Conservation (phyloP, 2,888 invertebrate species). For the Hoplodrina ambigua region DNA sequence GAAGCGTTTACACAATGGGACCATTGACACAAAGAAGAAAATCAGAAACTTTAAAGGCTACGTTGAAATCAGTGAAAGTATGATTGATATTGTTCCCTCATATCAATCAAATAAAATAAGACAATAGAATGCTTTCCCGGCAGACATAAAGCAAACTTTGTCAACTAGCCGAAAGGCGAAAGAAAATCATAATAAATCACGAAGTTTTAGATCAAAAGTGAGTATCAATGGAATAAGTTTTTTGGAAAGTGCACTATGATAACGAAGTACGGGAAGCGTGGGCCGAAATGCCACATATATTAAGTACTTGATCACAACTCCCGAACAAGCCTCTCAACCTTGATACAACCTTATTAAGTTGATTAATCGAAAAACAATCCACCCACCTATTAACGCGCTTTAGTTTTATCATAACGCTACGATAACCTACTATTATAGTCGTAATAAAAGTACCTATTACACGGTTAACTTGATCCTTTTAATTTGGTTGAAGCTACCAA, state of each 20-base stretch:
- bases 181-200: constrained; percentile 4
- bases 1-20: too few species aligned
- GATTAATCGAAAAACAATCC: neutral
- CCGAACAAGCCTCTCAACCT: neutral
- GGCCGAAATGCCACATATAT: neutral
- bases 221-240: too few species aligned
- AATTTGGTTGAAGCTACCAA: neutral
- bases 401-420: neutral
- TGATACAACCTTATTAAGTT: neutral
- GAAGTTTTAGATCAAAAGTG: neutral
- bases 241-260: constrained; percentile 15
- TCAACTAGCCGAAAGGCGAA: constrained; percentile 1
- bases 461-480: neutral
- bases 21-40: too few species aligned
- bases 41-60: neutral
- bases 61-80: constrained; percentile 13
- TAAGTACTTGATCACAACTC: constrained; percentile 1
- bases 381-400: neutral
- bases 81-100: constrained; percentile 12
- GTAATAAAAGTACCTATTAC: neutral
- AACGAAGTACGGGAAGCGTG: neutral
- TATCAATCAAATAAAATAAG: constrained; percentile 26
- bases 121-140: constrained; percentile 7
- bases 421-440: neutral
- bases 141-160: constrained; percentile 16